phyloP scores from a whole-genome alignment of 2,888 invertebrate species.

The Drosophila mercatorum region DNA sequence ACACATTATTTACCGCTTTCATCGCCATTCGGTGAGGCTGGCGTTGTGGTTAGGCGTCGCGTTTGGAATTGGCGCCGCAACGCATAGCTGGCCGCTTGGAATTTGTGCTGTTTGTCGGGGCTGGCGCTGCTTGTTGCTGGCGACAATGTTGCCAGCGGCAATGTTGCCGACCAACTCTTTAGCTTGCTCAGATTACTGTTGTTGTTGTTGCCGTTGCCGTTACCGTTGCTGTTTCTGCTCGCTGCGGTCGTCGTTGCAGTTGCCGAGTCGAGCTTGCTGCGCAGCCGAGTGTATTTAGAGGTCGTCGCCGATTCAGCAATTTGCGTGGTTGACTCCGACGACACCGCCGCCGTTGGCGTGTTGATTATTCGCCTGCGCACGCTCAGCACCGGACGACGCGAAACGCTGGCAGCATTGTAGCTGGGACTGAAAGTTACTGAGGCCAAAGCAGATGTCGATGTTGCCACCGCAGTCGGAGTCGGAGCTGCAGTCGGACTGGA shows the following conservation, averaged over 20 bases:
- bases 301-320: conserved; percentile 71
- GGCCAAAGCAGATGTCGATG: neutral
- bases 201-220: conserved; percentile 30
- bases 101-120: conserved; percentile 56
- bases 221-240: conserved; percentile 35
- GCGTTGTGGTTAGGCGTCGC: conserved; percentile 75
- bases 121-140: conserved; percentile 54
- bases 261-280: conserved; percentile 60
- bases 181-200: conserved; percentile 51
- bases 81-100: conserved; percentile 64
- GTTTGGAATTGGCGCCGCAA: conserved; percentile 79
- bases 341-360: conserved; percentile 51
- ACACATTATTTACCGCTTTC: conserved; percentile 64
- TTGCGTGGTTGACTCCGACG: conserved; percentile 49
- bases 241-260: conserved; percentile 40
- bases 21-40: conserved; percentile 55
- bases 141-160: conserved; percentile 35
- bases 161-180: conserved; percentile 49
- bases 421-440: conserved; percentile 31
- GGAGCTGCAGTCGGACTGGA: conserved; percentile 22
- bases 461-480: neutral
- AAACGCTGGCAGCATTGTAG: conserved; percentile 44
- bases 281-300: conserved; percentile 74
- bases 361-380: conserved; percentile 82
- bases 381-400: conserved; percentile 82